A percentile compares a stretch with the other conserved stretches of the same genome.
These are phyloP conservation scores for Syngnathus typhle DNA, from an alignment of 2,113 vertebrate genomes.

Conservation along the genomic window DNA sequence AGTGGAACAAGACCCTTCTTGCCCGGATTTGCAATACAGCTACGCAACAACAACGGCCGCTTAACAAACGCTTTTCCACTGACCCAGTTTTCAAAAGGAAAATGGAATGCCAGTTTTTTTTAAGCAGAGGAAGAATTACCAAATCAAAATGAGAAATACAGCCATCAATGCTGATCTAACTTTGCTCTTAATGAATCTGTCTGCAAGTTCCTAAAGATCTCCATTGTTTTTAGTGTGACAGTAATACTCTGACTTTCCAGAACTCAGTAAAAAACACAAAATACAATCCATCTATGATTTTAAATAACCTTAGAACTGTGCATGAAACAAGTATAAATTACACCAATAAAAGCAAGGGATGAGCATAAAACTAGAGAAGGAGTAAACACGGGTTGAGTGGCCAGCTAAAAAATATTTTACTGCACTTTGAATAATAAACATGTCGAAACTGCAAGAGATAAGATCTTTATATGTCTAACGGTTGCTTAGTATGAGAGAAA, in stretches of 20 bases:
- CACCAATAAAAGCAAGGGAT: background rate
- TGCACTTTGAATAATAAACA: constrained; percentile 32
- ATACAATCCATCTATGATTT: background rate
- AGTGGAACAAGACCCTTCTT: constrained; percentile 69
- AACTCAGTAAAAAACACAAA: background rate
- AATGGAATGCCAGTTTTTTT: constrained; percentile 31
- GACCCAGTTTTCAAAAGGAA: constrained; percentile 68
- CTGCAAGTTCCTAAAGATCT: background rate
- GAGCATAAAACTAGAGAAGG: background rate
- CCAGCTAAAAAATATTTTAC: background rate
- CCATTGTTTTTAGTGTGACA: background rate
- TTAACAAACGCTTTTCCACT: constrained; percentile 67
- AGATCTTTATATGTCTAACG: background rate
- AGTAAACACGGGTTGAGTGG: background rate
- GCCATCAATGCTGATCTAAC: background rate
- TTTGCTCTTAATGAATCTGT: background rate
- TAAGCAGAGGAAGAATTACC: constrained; percentile 25
- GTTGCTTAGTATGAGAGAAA: background rate
- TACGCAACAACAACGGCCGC: constrained; percentile 56
- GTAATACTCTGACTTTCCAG: background rate
- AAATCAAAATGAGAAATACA: background rate
- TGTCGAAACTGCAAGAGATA: constrained; percentile 9
- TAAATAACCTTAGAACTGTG: background rate
- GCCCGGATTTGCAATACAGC: constrained; percentile 67
- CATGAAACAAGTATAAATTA: background rate